Percentiles rank a stretch among this genome's conserved stretches.
phyloP scores from a whole-genome alignment of 2,888 invertebrate genomes.

The Erannis defoliaria region DNA sequence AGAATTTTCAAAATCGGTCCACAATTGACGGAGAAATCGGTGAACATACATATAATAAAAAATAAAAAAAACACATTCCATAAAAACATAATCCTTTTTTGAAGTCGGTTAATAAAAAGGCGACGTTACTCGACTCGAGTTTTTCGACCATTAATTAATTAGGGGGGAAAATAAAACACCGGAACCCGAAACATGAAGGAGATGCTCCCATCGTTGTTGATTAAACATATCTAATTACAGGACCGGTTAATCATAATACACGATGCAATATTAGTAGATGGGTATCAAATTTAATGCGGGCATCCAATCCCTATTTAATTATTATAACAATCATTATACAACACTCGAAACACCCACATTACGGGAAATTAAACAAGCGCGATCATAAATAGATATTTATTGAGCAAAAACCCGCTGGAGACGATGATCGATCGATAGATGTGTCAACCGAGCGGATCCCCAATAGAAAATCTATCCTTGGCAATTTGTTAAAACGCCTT shows the following conservation, averaged over 20 bases:
- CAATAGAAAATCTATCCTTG: slow-evolving; percentile 43
- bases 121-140: slow-evolving; percentile 31
- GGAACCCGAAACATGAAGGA: slow-evolving; percentile 37
- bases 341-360: slow-evolving; percentile 50
- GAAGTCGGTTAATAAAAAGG: no score
- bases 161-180: slow-evolving; percentile 39
- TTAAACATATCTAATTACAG: slow-evolving; percentile 44
- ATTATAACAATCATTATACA: slow-evolving; percentile 47
- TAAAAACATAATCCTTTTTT: no score
- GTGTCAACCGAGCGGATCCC: slow-evolving; percentile 46
- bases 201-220: slow-evolving; percentile 30
- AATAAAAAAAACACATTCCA: no score
- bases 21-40: no score
- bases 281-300: slow-evolving; percentile 49
- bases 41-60: no score
- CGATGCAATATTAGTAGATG: slow-evolving; percentile 23
- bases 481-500: slow-evolving; percentile 43
- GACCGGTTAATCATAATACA: slow-evolving; percentile 30
- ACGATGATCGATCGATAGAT: slow-evolving; percentile 57
- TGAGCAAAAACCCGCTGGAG: slow-evolving; percentile 56
- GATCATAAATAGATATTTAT: slow-evolving; percentile 49
- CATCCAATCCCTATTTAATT: slow-evolving; percentile 44
- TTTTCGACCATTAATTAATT: slow-evolving; percentile 40
- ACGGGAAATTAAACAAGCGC: slow-evolving; percentile 54
- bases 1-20: no score